phyloP scores from a whole-genome alignment of 2,113 vertebrate species.

The Uropsilus gracilis region DNA sequence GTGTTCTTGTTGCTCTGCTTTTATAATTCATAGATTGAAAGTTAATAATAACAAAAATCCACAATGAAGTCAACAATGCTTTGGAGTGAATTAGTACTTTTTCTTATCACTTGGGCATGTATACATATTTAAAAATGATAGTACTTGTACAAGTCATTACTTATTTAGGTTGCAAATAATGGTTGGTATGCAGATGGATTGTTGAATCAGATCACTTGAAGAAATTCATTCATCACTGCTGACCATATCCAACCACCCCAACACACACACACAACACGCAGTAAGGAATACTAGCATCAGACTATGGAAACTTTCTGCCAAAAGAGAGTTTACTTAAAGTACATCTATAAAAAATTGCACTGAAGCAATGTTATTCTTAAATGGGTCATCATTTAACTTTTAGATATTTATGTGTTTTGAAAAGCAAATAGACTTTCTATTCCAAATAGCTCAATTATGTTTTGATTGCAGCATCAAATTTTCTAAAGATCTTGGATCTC shows the following conservation, averaged over 20 bases:
- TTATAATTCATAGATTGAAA: slow-evolving; percentile 22
- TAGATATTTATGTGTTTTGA: slow-evolving; percentile 70
- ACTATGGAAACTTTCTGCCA: background rate
- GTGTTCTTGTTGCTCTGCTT: background rate
- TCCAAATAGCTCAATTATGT: slow-evolving; percentile 78
- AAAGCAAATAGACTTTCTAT: slow-evolving; percentile 74
- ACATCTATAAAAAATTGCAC: background rate
- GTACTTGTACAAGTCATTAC: background rate
- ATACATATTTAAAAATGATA: background rate
- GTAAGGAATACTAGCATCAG: background rate
- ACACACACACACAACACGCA: background rate
- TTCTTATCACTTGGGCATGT: background rate
- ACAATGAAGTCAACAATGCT: background rate
- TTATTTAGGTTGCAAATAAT: slow-evolving; percentile 21
- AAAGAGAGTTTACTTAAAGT: slow-evolving; percentile 13
- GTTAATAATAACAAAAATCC: slow-evolving; percentile 47
- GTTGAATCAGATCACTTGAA: background rate
- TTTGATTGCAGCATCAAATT: slow-evolving; percentile 74
- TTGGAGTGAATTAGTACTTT: slow-evolving; percentile 53
- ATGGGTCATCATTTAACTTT: slow-evolving; percentile 73
- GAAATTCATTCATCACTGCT: background rate
- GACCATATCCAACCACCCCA: background rate
- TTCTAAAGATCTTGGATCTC: slow-evolving; percentile 74
- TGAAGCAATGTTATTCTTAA: slow-evolving; percentile 54
- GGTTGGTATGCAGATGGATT: background rate